Evolutionary conservation across 2,888 invertebrate species (phyloP), one percentile per base, ranked within the genome.

Genomic region (Neoaliturus tenellus): DNA sequence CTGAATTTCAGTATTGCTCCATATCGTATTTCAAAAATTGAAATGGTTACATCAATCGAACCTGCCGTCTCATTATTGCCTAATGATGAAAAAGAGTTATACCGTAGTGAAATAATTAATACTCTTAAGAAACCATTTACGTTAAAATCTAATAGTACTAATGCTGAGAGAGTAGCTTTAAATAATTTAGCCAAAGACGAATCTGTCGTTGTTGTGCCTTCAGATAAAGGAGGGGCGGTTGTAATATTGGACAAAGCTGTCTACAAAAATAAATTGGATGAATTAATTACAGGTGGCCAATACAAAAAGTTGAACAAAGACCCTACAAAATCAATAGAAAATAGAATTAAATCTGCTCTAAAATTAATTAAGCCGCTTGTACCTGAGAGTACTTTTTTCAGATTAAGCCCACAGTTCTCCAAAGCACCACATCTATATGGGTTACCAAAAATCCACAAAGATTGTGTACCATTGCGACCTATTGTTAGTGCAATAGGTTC

Each of bases 1-100:
- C n/a, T 51, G 51, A 51, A 51, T n/a, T 51, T 51, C n/a, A n/a
- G 10, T n/a, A 51, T 51, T 51, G 51, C n/a, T n/a, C 51, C 51
- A 4, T 51, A 10, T n/a, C 8, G 51, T 17, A n/a, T 51, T 6
- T n/a, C 51, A 17, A 51, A 51, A 4, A n/a, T 51, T 14, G n/a
- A 10, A 10, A 51, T 51, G 4, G 51, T 51, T 10, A 51, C 51
- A n/a, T 51, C 51, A 51, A 10, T 51, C 5, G 51, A 51, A n/a
- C 8, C 51, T 10, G 51, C 51, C 4, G 51, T 51, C n/a, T 51
- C 51, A 10, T n/a, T 6, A 14, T n/a, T 51, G n/a, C 51, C 8
- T 10, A n/a, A 10, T 51, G 51, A 51, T 10, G n/a, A 17, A 14
- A 51, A 51, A n/a, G 12, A 6, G 4, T 10, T n/a, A 14, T 51